phyloP scores from a whole-genome alignment of 2,113 vertebrate genomes.

The Castor canadensis region DNA sequence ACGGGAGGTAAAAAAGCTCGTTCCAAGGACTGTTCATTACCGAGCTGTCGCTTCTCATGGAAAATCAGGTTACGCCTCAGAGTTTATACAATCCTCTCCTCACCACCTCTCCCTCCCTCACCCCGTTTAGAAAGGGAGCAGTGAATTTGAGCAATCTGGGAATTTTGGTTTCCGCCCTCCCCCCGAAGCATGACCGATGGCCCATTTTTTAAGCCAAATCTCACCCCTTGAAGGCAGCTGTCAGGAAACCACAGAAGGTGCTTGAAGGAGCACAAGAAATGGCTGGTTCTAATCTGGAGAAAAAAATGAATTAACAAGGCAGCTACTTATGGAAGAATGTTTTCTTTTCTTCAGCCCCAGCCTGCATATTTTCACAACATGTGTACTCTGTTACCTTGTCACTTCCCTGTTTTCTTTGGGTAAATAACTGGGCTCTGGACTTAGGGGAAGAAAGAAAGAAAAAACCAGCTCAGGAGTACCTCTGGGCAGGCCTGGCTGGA shows the following conservation, averaged over 20 bases:
- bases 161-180: conserved; percentile 74
- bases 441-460: conserved; percentile 76
- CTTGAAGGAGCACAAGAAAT: conserved; percentile 85
- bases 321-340: conserved; percentile 89
- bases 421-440: conserved; percentile 85
- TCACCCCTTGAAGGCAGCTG: conserved; percentile 85
- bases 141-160: conserved; percentile 79
- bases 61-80: conserved; percentile 74
- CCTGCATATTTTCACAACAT: conserved; percentile 87
- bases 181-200: conserved; percentile 82
- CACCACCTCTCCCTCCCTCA: conserved; percentile 18
- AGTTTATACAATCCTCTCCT: conserved; percentile 60
- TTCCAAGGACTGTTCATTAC: conserved; percentile 70
- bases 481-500: conserved; percentile 73
- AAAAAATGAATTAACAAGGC: conserved; percentile 87
- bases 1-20: conserved; percentile 37
- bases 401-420: conserved; percentile 87
- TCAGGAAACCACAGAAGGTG: conserved; percentile 88
- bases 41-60: conserved; percentile 69
- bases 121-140: conserved; percentile 44
- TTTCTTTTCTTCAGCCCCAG: conserved; percentile 85
- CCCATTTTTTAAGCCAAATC: conserved; percentile 86
- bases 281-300: conserved; percentile 86
- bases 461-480: conserved; percentile 74
- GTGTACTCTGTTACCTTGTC: conserved; percentile 86